Base-by-base conservation (phyloP, 92 coral and sea anemone species). In the Paramuricea clavata region DNA sequence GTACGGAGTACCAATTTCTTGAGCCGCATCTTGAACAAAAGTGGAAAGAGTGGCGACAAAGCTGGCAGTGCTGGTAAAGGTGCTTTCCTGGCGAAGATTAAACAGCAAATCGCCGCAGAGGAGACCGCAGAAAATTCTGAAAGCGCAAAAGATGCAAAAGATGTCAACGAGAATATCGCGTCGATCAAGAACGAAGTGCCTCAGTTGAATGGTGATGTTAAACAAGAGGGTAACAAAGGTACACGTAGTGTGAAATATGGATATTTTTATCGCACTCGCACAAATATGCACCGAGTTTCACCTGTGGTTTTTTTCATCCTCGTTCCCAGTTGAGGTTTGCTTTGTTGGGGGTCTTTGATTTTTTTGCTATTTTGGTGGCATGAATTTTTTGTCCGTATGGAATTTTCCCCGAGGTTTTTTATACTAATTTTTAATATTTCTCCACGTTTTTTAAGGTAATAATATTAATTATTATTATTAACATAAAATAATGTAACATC, bases 1-100 rank as follows among this genome's bases (percentile, higher is more conserved):
- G 95, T 97, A 49, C 96, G 99, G 33, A 97, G 99, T 80, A 91
- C 99, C 78, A 97, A 97, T 83, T 97, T 97, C 91, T 74, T 97
- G 60, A 97, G 95, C 83, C 95, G 95, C 33, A 94, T 97, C 31
- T 90, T 97, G 17, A 98, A 95, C 15, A 94, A 93, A 82, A 90
- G 94, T 0, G 98, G 96, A 47, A 89, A 87, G 6, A 83, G 87
- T 8, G 91, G 87, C 3, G 83, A 86, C 0, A 88, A 88, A 0
- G 70, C 88, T 0, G 89, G 88, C 9, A 93, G 86, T 11, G 94
- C 92, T 12, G 95, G 92, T 19, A 88, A 91, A 21, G 91, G 92
- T 21, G 95, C 97, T 22, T 87, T 97, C 86, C 89, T 97, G 49
- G 98, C 99, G 5, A 88, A 93, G 62, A 98, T 97, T 28, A 97